Evolutionary conservation across 2,888 invertebrate species (phyloP).

Genomic region (Barypeithes pellucidus): DNA sequence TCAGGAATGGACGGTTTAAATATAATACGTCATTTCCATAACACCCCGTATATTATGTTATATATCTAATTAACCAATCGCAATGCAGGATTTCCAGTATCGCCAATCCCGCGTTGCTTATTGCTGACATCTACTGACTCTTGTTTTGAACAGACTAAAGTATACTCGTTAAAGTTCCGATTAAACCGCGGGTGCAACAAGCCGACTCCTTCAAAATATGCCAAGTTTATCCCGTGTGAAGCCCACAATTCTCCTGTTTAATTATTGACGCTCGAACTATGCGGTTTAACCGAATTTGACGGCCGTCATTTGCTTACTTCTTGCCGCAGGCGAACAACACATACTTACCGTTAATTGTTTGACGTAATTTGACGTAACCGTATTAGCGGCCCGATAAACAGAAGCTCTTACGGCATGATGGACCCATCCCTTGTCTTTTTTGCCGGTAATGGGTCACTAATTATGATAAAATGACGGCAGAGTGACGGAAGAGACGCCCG

Average conservation of each 20-base stretch:
- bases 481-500: slow-evolving; percentile 46
- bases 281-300: slow-evolving; percentile 55
- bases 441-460: slow-evolving; percentile 52
- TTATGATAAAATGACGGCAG: slow-evolving; percentile 50
- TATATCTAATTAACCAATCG: too few relatives aligned
- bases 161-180: too few relatives aligned
- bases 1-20: too few relatives aligned
- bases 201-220: slow-evolving; percentile 4
- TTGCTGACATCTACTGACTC: too few relatives aligned
- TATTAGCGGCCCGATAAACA: slow-evolving; percentile 61
- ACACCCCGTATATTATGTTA: too few relatives aligned
- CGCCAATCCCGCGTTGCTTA: too few relatives aligned
- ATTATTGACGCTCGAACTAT: slow-evolving; percentile 63
- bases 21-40: too few relatives aligned
- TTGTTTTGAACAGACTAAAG: too few relatives aligned
- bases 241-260: slow-evolving; percentile 59
- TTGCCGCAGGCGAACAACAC: slow-evolving; percentile 59
- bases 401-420: slow-evolving; percentile 36
- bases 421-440: slow-evolving; percentile 51
- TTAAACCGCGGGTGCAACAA: slow-evolving; percentile 16
- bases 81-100: too few relatives aligned
- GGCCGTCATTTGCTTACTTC: slow-evolving; percentile 65
- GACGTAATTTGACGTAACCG: slow-evolving; percentile 61
- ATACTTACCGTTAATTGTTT: slow-evolving; percentile 65
- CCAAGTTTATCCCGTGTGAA: slow-evolving; percentile 44